Evolutionary conservation across 2,797 vertebrate genomes (phyloP), one percentile per base, ranked within the genome.

Genomic region (Schizothorax lantsangensis): DNA sequence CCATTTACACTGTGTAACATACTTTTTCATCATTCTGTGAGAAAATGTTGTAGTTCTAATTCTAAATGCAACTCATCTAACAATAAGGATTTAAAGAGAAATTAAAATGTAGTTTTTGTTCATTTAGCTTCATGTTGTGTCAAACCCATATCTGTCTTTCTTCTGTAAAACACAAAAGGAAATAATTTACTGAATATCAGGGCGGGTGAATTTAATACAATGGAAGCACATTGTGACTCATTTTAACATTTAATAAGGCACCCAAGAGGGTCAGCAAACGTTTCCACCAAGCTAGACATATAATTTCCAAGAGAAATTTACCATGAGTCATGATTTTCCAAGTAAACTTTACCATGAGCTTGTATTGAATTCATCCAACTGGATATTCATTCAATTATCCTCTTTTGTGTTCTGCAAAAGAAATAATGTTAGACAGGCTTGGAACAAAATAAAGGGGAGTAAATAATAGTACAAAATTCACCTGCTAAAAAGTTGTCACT

Each of bases 321-420:
- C 33, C 33, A 79, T 79, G 75, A 38, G 23, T n/a, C 75, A 79
- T 12, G 1, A n/a, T 59, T 79, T 79, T 79, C 52, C 52, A 79
- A 79, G 75, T 57, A 54, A 79, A 59, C 21, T 12, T 57, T 15
- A 79, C 49, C 75, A 79, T 0, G 12, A 79, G 21, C 30, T 54
- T 54, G 9, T 57, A 26, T 40, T 79, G 12, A 40, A 79, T 59
- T 59, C 1, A 40, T 40, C 6, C 36, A 40, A 40, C 6, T 2
- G 6, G 21, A 40, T 77, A 54, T 54, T 54, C 33, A 36, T 54
- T 77, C 5, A 54, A 1, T 75, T 52, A 77, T 33, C 9, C 33
- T 59, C 6, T 59, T 23, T 23, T 15, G 21, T 57, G 49, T 38
- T 38, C 21, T 78, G 49, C 49, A 14, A 52, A 77, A 40, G 12